A percentile compares a stretch with the other conserved stretches of the same genome.
These are phyloP conservation scores for human DNA, from an alignment of 2,113 vertebrate genomes.

Conservation along the genomic window GRCh38 chr7:34658001-34658500, in stretches of 20 bases:
- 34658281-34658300: slow-evolving; percentile 65
- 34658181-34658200: not conserved
- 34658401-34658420: slow-evolving; percentile 76
- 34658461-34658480: slow-evolving; percentile 63
- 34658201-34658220: not conserved
- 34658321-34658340: not conserved
- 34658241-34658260: not conserved
- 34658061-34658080: not conserved
- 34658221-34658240: not conserved
- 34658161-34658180: fast-evolving
- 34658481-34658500: slow-evolving; percentile 76
- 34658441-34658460: slow-evolving; percentile 31
- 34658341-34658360: slow-evolving; percentile 57
- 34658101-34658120: fast-evolving
- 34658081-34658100: not conserved
- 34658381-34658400: not conserved
- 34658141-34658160: no score
- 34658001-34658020: not conserved
- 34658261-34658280: slow-evolving; percentile 54
- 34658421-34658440: slow-evolving; percentile 75
- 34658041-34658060: not conserved
- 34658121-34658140: not conserved
- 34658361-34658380: not conserved
- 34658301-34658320: slow-evolving; percentile 63
- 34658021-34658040: not conserved